These are phyloP conservation scores for Drosophila mulleri DNA, from an alignment of 2,888 invertebrate genomes.

Conservation along the genomic window DNA sequence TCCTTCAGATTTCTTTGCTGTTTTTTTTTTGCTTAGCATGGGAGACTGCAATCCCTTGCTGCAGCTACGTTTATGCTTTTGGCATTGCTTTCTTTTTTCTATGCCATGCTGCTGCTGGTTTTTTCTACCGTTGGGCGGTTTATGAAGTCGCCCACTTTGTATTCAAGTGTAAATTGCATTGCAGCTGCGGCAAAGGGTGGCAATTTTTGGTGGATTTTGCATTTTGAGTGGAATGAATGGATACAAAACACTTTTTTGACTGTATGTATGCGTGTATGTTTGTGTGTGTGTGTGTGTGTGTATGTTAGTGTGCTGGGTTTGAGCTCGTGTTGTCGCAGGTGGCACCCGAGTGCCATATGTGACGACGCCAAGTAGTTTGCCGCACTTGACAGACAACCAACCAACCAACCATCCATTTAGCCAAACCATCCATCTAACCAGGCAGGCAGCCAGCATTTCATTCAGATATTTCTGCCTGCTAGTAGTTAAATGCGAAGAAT, in stretches of 20 bases:
- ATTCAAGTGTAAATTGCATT: conserved; percentile 80
- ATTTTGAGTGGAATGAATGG: conserved; percentile 68
- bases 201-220: conserved; percentile 67
- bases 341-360: conserved; percentile 62
- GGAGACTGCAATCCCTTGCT: conserved; percentile 34
- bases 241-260: conserved; percentile 50
- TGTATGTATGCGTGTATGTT: conserved; percentile 19
- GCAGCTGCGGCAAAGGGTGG: conserved; percentile 65
- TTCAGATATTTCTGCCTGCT: conserved; percentile 48
- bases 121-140: conserved; percentile 10
- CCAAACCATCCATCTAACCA: conserved; percentile 23
- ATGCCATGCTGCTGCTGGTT: neutral
- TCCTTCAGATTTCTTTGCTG: conserved; percentile 1
- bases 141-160: conserved; percentile 61
- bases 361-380: conserved; percentile 66
- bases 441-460: conserved; percentile 36
- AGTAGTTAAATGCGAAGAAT: conserved; percentile 62
- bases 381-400: conserved; percentile 56
- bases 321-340: conserved; percentile 70
- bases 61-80: conserved; percentile 62
- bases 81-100: conserved; percentile 25
- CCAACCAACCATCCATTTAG: conserved; percentile 25
- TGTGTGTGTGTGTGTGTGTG: conserved; percentile 19
- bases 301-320: conserved; percentile 29
- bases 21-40: conserved; percentile 23